Evolutionary conservation across 2,797 vertebrate species (phyloP).

Genomic region (Pangasius mekongensis): DNA sequence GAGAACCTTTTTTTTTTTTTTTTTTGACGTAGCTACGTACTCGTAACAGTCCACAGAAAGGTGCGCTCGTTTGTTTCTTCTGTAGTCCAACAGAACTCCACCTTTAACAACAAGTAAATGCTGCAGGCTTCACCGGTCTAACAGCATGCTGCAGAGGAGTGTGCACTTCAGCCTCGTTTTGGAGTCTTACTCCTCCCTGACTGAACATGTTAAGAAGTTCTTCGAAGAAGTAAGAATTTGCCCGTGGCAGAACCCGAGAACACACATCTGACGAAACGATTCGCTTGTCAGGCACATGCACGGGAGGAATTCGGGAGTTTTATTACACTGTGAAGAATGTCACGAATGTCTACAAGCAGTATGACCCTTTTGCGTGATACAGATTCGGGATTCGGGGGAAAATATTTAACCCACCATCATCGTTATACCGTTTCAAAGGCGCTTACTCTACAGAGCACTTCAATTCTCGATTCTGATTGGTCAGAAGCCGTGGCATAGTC

Average conservation of each 20-base stretch:
- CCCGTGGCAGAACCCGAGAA: neutral
- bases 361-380: neutral
- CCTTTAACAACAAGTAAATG: neutral
- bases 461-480: neutral
- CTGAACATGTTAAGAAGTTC: neutral
- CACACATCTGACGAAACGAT: neutral
- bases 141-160: neutral
- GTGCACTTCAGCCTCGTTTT: neutral
- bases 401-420: too few species aligned
- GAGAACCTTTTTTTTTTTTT: neutral
- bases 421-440: neutral
- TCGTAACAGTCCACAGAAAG: neutral
- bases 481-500: too few species aligned
- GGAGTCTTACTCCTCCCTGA: neutral
- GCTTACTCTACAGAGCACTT: neutral
- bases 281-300: neutral
- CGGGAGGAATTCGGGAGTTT: neutral
- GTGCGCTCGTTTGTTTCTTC: neutral
- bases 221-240: neutral
- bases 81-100: neutral
- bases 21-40: neutral
- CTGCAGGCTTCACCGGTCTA: constrained; percentile 7
- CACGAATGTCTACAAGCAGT: neutral
- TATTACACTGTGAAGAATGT: neutral
- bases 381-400: neutral